A percentile compares a stretch with the other conserved stretches of the same genome.
These are phyloP conservation scores for Momotus momota DNA, from an alignment of 2,797 vertebrate species.

Conservation along the genomic window DNA sequence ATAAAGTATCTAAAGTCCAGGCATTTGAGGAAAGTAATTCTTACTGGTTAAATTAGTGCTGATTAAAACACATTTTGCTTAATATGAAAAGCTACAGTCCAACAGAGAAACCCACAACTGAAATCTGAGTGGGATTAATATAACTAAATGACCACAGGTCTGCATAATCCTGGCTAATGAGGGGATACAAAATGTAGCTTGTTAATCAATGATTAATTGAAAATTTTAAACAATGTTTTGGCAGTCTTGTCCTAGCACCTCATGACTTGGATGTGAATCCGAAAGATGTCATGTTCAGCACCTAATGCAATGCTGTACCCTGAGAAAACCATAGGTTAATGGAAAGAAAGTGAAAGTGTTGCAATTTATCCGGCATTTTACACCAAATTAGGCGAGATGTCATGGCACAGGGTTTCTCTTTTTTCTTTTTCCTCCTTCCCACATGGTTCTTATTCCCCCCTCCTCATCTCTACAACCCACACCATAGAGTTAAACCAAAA, in stretches of 20 bases:
- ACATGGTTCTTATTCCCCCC: background rate
- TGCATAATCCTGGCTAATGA: conserved; percentile 15
- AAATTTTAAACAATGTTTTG: conserved; percentile 40
- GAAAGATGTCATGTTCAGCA: conserved; percentile 57
- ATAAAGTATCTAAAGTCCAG: conserved; percentile 6
- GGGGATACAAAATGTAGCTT: conserved; percentile 41
- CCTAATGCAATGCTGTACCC: conserved; percentile 67
- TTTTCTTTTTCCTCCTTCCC: background rate
- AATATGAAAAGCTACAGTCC: conserved; percentile 33
- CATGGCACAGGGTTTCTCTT: conserved; percentile 18
- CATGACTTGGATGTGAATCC: conserved; percentile 65
- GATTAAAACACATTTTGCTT: conserved; percentile 29
- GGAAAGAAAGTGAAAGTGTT: background rate
- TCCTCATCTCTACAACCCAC: background rate
- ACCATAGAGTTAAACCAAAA: background rate
- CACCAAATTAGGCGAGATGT: background rate
- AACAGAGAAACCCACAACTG: conserved; percentile 35
- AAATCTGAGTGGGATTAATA: background rate
- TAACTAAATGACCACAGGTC: conserved; percentile 1
- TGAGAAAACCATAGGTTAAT: conserved; percentile 72
- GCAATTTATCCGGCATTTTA: background rate
- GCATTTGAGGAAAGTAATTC: conserved; percentile 38
- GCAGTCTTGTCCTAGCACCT: conserved; percentile 75
- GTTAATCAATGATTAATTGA: conserved; percentile 21
- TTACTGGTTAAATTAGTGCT: conserved; percentile 4